Base-by-base conservation (phyloP, 2,888 invertebrate species). In the Noctuana brunneofusca region DNA sequence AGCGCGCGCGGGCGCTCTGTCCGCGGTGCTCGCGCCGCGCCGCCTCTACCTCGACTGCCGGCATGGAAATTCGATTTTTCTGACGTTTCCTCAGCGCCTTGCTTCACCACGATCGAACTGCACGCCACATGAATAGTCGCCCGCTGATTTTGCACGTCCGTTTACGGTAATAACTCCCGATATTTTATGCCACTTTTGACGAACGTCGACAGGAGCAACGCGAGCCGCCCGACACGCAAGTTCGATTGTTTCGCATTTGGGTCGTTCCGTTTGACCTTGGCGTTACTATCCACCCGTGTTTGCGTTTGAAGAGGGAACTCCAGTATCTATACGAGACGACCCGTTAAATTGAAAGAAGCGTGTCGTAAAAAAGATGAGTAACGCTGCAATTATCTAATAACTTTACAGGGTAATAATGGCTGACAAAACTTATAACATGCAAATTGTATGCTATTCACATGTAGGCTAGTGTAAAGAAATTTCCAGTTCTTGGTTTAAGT, bases 81-180 rank as follows among this genome's bases (percentile, higher is more conserved):
- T 89, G 89, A 89, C 89, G 86, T 89, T 89, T 90, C 88, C 89
- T 89, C 90, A 90, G 88, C 90, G 87, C 90, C 90, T 90, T 84
- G 81, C 84, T 69, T 52, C 80, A 80, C 90, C 80, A 80, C 90
- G 90, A 91, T 90, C 90, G 90, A 90, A 91, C 81, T 88, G 87
- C 88, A 90, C 87, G 88, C 84, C 81, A 86, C 80, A 78, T 81
- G 81, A 80, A 83, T 75, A 78, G 77, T 78, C 74, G 78, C 76
- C 80, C 84, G 78, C 79, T 85, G 89, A 89, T 89, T 89, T 89
- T 86, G 89, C 89, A 89, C 84, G 85, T 84, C 83, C 84, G 81
- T 83, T 82, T 72, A 71, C 76, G 72, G 72, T 76, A 80, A 80
- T 84, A 79, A 82, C 79, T 80, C 71, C 69, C 75, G 75, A 79